These are phyloP conservation scores for Chaetogeoica ovagalla DNA, from an alignment of 2,888 invertebrate genomes.

Conservation along the genomic window DNA sequence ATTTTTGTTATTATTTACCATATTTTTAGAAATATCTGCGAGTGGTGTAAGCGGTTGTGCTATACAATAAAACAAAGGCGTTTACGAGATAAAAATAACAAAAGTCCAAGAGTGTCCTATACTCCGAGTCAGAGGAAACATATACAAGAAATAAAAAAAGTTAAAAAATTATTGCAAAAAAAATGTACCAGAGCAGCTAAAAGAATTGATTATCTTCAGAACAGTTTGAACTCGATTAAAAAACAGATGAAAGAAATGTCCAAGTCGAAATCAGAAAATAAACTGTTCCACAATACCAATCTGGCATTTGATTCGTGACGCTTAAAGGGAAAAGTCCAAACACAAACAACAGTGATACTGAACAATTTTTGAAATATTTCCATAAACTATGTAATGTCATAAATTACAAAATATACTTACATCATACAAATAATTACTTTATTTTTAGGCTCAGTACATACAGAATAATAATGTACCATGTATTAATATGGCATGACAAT, in stretches of 20 bases:
- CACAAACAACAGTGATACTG: too few relatives aligned
- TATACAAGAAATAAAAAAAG: neutral
- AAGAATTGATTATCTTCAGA: neutral
- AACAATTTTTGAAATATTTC: too few relatives aligned
- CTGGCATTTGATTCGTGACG: too few relatives aligned
- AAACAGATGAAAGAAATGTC: neutral
- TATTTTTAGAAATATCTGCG: slow-evolving; percentile 9
- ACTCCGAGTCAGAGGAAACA: neutral
- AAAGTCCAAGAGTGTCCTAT: neutral
- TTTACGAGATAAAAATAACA: neutral
- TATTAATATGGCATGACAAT: too few relatives aligned
- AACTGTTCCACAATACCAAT: neutral
- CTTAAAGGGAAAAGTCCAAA: too few relatives aligned
- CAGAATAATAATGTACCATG: too few relatives aligned
- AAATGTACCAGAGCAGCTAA: neutral
- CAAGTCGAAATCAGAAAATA: neutral
- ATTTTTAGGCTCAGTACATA: too few relatives aligned
- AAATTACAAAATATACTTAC: too few relatives aligned
- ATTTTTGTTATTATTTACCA: neutral
- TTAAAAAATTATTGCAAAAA: neutral
- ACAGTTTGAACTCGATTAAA: neutral
- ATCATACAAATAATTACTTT: too few relatives aligned
- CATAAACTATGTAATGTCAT: too few relatives aligned
- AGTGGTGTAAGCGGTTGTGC: slow-evolving; percentile 9
- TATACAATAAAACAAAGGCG: neutral